Evolutionary conservation across 2,113 vertebrate genomes (phyloP), one percentile per base, ranked within the genome.

Genomic region (Penelope pileata): DNA sequence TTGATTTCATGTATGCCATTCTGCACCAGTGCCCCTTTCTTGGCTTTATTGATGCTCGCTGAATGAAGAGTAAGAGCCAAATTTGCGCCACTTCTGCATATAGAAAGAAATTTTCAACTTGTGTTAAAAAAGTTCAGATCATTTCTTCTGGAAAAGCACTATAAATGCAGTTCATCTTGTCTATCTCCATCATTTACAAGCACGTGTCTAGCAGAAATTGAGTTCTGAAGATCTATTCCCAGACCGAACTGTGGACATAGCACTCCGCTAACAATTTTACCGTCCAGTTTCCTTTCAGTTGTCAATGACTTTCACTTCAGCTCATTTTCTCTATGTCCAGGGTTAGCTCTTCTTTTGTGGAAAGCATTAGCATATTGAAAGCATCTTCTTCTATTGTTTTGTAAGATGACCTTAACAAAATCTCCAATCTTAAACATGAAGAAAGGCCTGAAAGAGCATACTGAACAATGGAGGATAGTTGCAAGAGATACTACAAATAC

Each of bases 331-430:
- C 83, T 62, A 6, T 63, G 29, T 47, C 47, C 36, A 36, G 27
- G 7, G 9, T 68, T 36, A 34, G 59, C n/a, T 47, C 42, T 78
- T 51, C 47, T 60, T 69, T 51, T 90, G 6, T 23, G 64, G 82
- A 75, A 78, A 18, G 12, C 8, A 86, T 94, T 91, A 95, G n/a
- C 87, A 83, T 91, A 88, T 95, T 83, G 82, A 94, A 70, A 90
- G 63, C 72, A 54, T 50, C 58, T 83, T 32, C 27, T 80, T 90
- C 68, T 63, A 83, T 87, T 94, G 70, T 90, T 88, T 91, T 74
- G 16, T n/a, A 72, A 78, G 6, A 60, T 83, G 47, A 94, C 90
- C 72, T 88, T 67, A 90, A 86, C 45, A 85, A 90, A 91, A 27
- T 30, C 75, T 83, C 53, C 85, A 81, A 2, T 36, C 60, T 51